Percentiles rank a stretch among this genome's conserved stretches.
These are phyloP conservation scores for Rhamphomyia laevipes DNA, from an alignment of 2,888 invertebrate species.

Conservation along the genomic window DNA sequence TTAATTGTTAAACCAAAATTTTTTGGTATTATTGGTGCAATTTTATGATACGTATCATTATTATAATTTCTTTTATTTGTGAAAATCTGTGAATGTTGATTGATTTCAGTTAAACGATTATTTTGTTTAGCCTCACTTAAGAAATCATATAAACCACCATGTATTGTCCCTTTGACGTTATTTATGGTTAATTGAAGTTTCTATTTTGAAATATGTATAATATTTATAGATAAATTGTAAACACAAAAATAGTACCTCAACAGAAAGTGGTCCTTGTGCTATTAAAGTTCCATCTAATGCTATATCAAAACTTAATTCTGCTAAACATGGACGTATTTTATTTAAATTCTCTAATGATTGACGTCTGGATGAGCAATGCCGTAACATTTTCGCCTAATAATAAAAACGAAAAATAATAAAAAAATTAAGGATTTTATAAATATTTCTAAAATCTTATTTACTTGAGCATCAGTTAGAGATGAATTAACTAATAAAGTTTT, in stretches of 20 bases:
- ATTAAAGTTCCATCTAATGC: conserved; percentile 65
- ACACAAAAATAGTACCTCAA: conserved; percentile 48
- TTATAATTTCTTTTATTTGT: conserved; percentile 20
- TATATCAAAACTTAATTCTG: conserved; percentile 60
- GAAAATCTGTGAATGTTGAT: conserved; percentile 12
- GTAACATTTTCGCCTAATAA: conserved; percentile 30
- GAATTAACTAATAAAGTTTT: conserved; percentile 61
- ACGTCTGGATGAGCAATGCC: conserved; percentile 31
- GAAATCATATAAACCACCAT: conserved; percentile 41
- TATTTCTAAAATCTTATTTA: conserved; percentile 19
- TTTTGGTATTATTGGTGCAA: conserved; percentile 73
- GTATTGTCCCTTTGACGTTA: conserved; percentile 39
- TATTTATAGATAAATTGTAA: no score
- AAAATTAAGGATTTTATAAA: not conserved
- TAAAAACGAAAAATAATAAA: not conserved
- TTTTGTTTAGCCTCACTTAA: conserved; percentile 36
- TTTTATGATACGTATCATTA: conserved; percentile 47
- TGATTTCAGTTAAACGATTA: conserved; percentile 20
- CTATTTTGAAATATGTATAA: conserved; percentile 18
- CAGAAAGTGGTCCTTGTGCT: conserved; percentile 72
- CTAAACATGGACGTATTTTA: conserved; percentile 52
- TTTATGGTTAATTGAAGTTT: conserved; percentile 38
- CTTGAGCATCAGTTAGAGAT: conserved; percentile 52
- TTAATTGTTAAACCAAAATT: conserved; percentile 64
- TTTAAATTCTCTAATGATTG: conserved; percentile 34